Conservation (phyloP, 2,113 vertebrate genomes). For the Salvator merianae region DNA sequence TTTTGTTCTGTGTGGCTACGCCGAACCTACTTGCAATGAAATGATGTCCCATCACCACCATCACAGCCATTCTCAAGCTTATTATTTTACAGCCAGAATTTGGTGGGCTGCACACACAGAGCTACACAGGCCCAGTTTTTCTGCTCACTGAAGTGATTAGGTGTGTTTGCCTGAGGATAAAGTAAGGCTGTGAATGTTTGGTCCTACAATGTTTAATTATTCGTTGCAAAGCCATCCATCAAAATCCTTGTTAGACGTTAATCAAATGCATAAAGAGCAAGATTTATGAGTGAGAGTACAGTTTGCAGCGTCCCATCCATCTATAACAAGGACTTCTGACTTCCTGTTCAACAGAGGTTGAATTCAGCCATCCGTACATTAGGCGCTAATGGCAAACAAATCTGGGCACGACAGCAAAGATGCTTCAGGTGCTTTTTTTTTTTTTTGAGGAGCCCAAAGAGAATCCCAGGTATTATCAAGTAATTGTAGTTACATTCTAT, state of each 20-base stretch:
- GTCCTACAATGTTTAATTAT: constrained; percentile 44
- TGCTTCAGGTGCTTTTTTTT: neutral
- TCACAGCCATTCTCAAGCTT: too few species aligned
- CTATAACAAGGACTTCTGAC: constrained; percentile 34
- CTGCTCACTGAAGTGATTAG: neutral
- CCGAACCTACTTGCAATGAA: fast-evolving
- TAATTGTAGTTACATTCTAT: too few species aligned
- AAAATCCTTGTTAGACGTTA: constrained; percentile 45
- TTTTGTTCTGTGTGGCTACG: neutral
- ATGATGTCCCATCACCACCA: neutral
- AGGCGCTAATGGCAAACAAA: neutral
- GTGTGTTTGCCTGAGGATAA: constrained; percentile 17
- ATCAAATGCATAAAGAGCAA: constrained; percentile 32
- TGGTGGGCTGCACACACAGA: neutral
- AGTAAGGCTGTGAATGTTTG: constrained; percentile 18
- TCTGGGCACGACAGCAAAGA: neutral
- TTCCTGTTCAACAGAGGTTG: neutral
- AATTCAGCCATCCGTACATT: neutral
- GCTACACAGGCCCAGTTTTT: constrained; percentile 7
- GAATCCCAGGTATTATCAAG: neutral
- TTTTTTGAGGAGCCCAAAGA: neutral
- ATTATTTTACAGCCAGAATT: neutral
- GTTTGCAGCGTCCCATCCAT: constrained; percentile 49
- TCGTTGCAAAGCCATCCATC: constrained; percentile 44
- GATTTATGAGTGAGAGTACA: constrained; percentile 50